Conservation (phyloP, 2,113 vertebrate species). For the Lycaon pictus region DNA sequence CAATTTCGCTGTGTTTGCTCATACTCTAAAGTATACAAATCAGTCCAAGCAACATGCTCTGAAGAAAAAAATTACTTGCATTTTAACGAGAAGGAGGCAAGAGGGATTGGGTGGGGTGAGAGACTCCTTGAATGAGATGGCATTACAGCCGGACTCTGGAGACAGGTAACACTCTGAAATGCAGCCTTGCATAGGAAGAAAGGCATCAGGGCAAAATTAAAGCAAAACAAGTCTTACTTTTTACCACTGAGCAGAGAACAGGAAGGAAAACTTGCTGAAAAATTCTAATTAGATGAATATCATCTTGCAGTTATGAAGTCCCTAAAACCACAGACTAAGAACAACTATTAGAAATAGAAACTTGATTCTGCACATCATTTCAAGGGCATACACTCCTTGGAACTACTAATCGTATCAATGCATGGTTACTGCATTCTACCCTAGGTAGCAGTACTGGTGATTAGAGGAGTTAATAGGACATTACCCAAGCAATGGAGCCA, state of each 20-base stretch:
- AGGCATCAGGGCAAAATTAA: background rate
- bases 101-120: rapidly evolving
- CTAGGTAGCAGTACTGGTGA: background rate
- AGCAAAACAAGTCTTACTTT: background rate
- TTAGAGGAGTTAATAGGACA: background rate
- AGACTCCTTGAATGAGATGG: background rate
- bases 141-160: background rate
- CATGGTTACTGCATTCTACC: background rate
- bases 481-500: constrained; percentile 28
- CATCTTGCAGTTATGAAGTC: background rate
- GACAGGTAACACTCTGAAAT: background rate
- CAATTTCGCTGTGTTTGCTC: background rate
- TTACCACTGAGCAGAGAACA: background rate
- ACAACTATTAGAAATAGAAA: constrained; percentile 5
- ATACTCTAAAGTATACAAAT: background rate
- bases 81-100: too few species aligned
- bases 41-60: background rate
- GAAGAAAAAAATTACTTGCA: too few species aligned
- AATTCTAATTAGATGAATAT: background rate
- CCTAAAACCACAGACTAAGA: background rate
- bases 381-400: background rate
- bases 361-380: background rate
- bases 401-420: background rate
- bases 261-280: background rate
- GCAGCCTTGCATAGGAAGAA: background rate